These are phyloP conservation scores for Sinhomidia bicolor DNA, from an alignment of 2,888 invertebrate species.

Conservation along the genomic window DNA sequence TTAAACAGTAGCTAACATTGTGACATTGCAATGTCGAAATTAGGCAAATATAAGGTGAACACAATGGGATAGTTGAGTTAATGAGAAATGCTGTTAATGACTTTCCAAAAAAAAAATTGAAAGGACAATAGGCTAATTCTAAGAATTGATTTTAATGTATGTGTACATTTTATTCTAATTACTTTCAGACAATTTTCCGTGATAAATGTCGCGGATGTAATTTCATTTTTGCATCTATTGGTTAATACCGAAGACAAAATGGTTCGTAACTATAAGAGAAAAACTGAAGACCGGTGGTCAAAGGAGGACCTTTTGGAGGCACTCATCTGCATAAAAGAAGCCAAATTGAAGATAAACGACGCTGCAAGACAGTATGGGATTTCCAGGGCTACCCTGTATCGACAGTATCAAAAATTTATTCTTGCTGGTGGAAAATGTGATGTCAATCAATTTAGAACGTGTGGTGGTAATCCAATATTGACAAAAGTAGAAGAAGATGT, in stretches of 20 bases:
- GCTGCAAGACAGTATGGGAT: constrained; percentile 78
- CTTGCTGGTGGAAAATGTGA: constrained; percentile 77
- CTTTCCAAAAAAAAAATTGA: no score
- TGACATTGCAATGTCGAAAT: no score
- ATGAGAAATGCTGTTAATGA: no score
- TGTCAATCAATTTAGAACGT: constrained; percentile 78
- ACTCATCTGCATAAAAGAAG: constrained; percentile 77
- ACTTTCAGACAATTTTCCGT: background rate
- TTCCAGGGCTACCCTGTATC: constrained; percentile 79
- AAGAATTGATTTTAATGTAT: no score
- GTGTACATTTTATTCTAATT: background rate
- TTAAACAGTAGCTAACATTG: no score
- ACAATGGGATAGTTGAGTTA: no score
- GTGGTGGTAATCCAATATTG: constrained; percentile 79
- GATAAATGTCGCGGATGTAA: background rate
- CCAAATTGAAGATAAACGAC: constrained; percentile 78
- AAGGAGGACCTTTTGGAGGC: constrained; percentile 79
- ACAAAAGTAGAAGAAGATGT: constrained; percentile 80
- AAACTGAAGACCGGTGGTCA: constrained; percentile 80
- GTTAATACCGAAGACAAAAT: constrained; percentile 16
- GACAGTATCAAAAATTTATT: constrained; percentile 78
- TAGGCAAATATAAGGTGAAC: no score
- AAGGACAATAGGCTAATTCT: no score
- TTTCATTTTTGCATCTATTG: no score
- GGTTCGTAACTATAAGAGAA: constrained; percentile 79